These are phyloP conservation scores for Ctenopoma multispine DNA, from an alignment of 2,797 vertebrate genomes.

Conservation along the genomic window DNA sequence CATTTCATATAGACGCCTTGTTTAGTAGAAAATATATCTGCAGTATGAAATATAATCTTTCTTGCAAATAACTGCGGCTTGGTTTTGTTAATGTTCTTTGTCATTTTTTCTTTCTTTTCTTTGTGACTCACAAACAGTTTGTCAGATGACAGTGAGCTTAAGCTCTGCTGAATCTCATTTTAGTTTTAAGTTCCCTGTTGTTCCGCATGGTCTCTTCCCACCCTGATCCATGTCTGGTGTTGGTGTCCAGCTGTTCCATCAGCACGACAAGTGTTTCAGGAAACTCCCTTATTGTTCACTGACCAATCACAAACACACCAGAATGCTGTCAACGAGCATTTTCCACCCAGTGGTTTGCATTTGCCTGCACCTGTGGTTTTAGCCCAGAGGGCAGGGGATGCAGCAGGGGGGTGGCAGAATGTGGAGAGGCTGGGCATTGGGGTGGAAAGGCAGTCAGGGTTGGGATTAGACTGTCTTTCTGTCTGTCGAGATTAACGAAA, in stretches of 20 bases:
- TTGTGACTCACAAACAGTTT: slow-evolving; percentile 34
- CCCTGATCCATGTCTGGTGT: slow-evolving; percentile 71
- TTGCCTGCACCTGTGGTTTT: slow-evolving; percentile 79
- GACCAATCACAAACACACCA: slow-evolving; percentile 81
- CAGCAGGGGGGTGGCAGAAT: slow-evolving; percentile 37
- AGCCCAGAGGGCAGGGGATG: slow-evolving; percentile 68
- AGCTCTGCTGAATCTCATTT: slow-evolving; percentile 73
- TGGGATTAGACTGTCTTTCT: slow-evolving; percentile 74
- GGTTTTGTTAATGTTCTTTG: slow-evolving; percentile 20
- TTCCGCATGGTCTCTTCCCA: slow-evolving; percentile 69
- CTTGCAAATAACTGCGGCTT: slow-evolving; percentile 17
- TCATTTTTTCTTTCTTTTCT: slow-evolving; percentile 8
- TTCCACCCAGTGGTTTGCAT: slow-evolving; percentile 81
- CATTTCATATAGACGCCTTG: slow-evolving; percentile 17
- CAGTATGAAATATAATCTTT: slow-evolving; percentile 27
- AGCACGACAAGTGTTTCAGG: slow-evolving; percentile 81
- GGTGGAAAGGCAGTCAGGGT: slow-evolving; percentile 72
- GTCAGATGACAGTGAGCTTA: slow-evolving; percentile 64
- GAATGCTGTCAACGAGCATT: slow-evolving; percentile 79
- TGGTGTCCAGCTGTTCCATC: slow-evolving; percentile 81
- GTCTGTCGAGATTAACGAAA: slow-evolving; percentile 74
- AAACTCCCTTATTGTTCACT: slow-evolving; percentile 83
- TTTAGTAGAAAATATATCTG: slow-evolving; percentile 27
- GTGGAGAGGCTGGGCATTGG: slow-evolving; percentile 56
- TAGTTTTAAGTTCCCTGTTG: slow-evolving; percentile 63